A percentile compares a stretch with the other conserved stretches of the same genome.
Evolutionary conservation across 2,888 invertebrate species (phyloP).

Genomic region (Parnassius mnemosyne): DNA sequence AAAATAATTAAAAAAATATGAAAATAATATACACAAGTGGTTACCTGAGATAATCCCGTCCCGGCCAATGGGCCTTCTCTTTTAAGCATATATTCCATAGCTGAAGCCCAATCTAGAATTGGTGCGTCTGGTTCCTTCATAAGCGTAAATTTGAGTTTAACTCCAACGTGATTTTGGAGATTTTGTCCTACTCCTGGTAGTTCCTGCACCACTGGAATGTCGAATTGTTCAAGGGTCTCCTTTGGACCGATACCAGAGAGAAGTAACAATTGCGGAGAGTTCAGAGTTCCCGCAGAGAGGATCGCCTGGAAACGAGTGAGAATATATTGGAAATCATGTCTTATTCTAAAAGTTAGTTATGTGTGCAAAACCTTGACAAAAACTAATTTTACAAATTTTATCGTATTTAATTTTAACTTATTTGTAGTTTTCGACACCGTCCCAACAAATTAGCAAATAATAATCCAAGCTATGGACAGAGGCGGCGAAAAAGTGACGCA

Average conservation of each 20-base stretch:
- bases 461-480: no score
- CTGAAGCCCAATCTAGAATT: slow-evolving; percentile 82
- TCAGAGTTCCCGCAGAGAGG: slow-evolving; percentile 83
- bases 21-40: no score
- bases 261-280: slow-evolving; percentile 84
- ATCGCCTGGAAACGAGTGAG: slow-evolving; percentile 60
- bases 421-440: no score
- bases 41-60: slow-evolving; percentile 84
- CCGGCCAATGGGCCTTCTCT: slow-evolving; percentile 82
- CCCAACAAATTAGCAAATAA: no score
- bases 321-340: no score
- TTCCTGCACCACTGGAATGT: slow-evolving; percentile 81
- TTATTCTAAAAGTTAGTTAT: no score
- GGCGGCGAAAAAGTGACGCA: no score
- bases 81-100: slow-evolving; percentile 81
- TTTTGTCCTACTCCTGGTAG: slow-evolving; percentile 86
- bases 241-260: slow-evolving; percentile 85
- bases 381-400: no score
- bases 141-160: slow-evolving; percentile 78
- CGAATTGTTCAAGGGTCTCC: slow-evolving; percentile 78
- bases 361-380: no score
- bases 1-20: no score
- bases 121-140: slow-evolving; percentile 72
- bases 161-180: slow-evolving; percentile 85
- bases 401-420: no score